phyloP scores from a whole-genome alignment of 1,140 invertebrate species.

The Episyrphus balteatus region DNA sequence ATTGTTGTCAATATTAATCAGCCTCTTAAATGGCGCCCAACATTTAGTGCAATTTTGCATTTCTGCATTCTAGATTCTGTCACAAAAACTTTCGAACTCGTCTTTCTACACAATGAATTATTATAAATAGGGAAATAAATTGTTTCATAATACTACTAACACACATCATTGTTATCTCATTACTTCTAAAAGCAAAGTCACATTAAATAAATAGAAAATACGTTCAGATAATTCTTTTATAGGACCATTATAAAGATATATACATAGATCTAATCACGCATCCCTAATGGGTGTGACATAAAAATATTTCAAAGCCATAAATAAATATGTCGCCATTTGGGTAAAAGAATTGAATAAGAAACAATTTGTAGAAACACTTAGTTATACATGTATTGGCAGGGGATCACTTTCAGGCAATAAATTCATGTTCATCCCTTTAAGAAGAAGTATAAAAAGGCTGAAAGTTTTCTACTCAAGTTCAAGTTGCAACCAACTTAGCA shows the following conservation, averaged over 20 bases:
- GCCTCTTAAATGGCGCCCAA: no score
- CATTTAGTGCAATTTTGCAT: no score
- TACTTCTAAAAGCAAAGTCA: no score
- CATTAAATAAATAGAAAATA: not conserved
- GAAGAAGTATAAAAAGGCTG: not conserved
- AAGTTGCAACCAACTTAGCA: no score
- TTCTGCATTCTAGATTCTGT: no score
- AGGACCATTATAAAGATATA: not conserved
- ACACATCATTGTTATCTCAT: no score
- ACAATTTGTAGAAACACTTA: slow-evolving; percentile 2
- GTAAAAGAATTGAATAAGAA: not conserved
- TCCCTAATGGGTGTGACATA: not conserved
- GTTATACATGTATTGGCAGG: not conserved
- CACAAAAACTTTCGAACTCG: no score
- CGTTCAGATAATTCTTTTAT: not conserved
- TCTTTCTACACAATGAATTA: no score
- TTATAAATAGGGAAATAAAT: no score
- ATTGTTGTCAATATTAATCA: no score
- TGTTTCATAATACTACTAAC: no score
- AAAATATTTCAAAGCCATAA: slow-evolving; percentile 1
- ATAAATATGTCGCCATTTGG: slow-evolving; percentile 6
- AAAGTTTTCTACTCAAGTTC: no score
- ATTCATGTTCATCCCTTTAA: not conserved
- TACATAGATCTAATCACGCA: not conserved
- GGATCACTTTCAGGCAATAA: not conserved